Evolutionary conservation across 2,888 invertebrate species (phyloP).

Genomic region (Hypercompe scribonia): DNA sequence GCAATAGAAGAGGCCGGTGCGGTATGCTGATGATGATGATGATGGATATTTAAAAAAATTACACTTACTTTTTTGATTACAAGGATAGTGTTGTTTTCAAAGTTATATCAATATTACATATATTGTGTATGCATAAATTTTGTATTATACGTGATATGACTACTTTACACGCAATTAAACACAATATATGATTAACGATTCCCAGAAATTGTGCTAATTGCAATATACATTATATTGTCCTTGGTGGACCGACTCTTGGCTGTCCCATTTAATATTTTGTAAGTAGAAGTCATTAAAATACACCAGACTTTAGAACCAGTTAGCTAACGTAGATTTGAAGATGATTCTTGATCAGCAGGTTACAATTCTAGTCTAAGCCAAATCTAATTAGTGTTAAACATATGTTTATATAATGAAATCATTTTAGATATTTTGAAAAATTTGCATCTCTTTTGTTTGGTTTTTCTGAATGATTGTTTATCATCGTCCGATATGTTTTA

Average conservation of each 20-base stretch:
- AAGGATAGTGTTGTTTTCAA: background rate
- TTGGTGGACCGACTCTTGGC: background rate
- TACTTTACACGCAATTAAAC: background rate
- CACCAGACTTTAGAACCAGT: too few relatives aligned
- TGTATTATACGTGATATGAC: background rate
- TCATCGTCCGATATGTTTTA: background rate
- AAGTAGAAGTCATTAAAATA: background rate
- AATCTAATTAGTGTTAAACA: too few relatives aligned
- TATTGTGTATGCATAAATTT: background rate
- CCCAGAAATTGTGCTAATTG: background rate
- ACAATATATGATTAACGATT: background rate
- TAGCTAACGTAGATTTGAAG: too few relatives aligned
- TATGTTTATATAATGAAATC: too few relatives aligned
- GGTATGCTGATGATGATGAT: too few relatives aligned
- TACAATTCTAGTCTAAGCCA: background rate
- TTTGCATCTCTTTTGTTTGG: too few relatives aligned
- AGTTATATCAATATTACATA: background rate
- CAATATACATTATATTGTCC: background rate
- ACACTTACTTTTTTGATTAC: too few relatives aligned
- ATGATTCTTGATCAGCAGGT: background rate
- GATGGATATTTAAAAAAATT: too few relatives aligned
- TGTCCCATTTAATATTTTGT: background rate
- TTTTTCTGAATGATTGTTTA: background rate
- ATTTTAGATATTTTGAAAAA: background rate
- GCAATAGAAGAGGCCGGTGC: too few relatives aligned